Evolutionary conservation across 2,113 vertebrate species (phyloP).

Genomic region (Eidolon helvum): DNA sequence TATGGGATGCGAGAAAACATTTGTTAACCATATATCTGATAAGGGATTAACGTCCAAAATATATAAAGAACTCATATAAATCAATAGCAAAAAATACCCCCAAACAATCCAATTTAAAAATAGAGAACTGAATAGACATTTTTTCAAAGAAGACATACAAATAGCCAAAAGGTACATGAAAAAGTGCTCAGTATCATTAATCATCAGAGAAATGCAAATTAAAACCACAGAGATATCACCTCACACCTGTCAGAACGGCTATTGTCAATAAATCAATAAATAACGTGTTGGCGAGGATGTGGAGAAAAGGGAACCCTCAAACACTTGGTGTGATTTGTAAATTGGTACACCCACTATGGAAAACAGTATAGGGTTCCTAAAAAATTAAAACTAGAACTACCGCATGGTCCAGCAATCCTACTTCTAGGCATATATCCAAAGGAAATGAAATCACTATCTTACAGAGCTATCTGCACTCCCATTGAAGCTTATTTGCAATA

Average conservation of each 20-base stretch:
- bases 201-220: background rate
- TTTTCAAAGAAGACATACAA: background rate
- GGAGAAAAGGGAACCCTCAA: background rate
- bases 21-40: background rate
- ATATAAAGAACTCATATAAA: background rate
- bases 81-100: background rate
- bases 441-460: background rate
- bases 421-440: background rate
- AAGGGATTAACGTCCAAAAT: background rate
- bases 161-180: background rate
- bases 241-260: background rate
- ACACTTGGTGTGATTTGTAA: background rate
- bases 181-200: background rate
- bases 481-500: background rate
- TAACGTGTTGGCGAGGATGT: background rate
- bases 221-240: background rate
- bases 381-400: background rate
- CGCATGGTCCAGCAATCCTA: background rate
- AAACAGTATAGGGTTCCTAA: background rate
- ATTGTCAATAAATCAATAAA: background rate
- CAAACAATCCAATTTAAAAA: background rate
- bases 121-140: background rate
- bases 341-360: background rate
- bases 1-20: background rate
- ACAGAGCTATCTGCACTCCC: background rate